These are phyloP conservation scores for Andrena bicolor DNA, from an alignment of 2,888 invertebrate genomes.

Conservation along the genomic window DNA sequence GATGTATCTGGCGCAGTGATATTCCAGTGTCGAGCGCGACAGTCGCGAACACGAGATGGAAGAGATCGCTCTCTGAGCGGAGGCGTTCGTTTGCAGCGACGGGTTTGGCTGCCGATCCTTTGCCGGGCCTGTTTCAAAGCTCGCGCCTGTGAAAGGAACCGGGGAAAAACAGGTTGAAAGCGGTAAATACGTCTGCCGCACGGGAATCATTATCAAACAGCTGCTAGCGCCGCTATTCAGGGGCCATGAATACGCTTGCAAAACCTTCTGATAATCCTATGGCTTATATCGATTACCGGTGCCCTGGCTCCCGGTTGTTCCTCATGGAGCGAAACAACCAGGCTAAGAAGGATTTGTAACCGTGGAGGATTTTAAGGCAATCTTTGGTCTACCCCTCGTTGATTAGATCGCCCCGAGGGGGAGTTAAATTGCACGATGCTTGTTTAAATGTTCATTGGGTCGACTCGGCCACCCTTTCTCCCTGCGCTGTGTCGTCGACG, in stretches of 20 bases:
- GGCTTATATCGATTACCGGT: slow-evolving; percentile 55
- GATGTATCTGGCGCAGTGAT: neutral
- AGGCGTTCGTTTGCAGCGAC: slow-evolving; percentile 36
- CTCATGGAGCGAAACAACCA: slow-evolving; percentile 45
- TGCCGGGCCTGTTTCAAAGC: slow-evolving; percentile 36
- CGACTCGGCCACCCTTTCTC: too few relatives aligned
- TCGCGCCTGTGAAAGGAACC: slow-evolving; percentile 25
- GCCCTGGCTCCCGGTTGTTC: neutral
- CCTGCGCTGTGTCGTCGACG: too few relatives aligned
- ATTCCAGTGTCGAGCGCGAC: neutral
- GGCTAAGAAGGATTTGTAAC: slow-evolving; percentile 40
- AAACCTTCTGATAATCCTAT: slow-evolving; percentile 51
- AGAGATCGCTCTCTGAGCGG: slow-evolving; percentile 16
- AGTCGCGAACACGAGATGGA: slow-evolving; percentile 4
- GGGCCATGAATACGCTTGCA: slow-evolving; percentile 26
- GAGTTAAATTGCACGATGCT: neutral
- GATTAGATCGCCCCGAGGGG: slow-evolving; percentile 6
- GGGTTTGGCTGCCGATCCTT: slow-evolving; percentile 19
- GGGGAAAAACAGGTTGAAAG: slow-evolving; percentile 47
- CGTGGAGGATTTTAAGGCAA: slow-evolving; percentile 23
- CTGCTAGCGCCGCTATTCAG: slow-evolving; percentile 50
- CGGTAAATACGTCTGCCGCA: slow-evolving; percentile 38
- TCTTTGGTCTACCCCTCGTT: neutral
- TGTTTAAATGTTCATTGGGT: too few relatives aligned
- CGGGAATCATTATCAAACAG: slow-evolving; percentile 55